phyloP scores from a whole-genome alignment of 2,113 vertebrate species.

The Tetrao urogallus region DNA sequence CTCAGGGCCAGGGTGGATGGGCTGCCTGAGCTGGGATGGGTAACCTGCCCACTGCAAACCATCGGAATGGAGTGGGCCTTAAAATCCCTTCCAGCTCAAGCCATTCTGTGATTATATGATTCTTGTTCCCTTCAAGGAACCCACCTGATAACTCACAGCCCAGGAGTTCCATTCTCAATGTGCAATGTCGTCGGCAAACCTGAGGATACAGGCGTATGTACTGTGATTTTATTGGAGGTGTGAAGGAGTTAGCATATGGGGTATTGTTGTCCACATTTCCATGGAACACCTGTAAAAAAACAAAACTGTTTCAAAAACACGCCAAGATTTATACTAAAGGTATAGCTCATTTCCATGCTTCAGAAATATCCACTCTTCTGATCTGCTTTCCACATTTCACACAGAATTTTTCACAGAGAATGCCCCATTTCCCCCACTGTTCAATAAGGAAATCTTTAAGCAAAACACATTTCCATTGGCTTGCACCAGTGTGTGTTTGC shows the following conservation, averaged over 20 bases:
- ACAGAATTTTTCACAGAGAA: rapidly evolving
- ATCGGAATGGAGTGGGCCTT: not conserved
- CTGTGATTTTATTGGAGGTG: conserved; percentile 94
- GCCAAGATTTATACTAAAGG: not conserved
- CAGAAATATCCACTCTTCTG: not conserved
- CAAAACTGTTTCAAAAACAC: rapidly evolving
- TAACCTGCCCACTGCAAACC: too few relatives aligned
- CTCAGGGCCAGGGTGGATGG: not conserved
- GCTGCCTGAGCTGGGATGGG: not conserved
- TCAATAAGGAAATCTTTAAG: rapidly evolving
- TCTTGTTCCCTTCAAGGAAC: not conserved
- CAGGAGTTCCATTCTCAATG: conserved; percentile 95
- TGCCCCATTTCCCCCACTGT: not conserved
- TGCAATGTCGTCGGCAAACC: conserved; percentile 96
- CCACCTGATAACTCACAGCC: conserved; percentile 95
- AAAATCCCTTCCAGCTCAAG: not conserved
- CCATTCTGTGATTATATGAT: not conserved
- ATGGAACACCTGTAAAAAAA: conserved; percentile 86
- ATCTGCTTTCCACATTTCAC: rapidly evolving
- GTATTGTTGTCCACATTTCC: conserved; percentile 98
- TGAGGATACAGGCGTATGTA: conserved; percentile 95
- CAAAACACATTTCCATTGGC: too few relatives aligned
- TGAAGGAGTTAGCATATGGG: conserved; percentile 95
- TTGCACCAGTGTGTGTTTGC: rapidly evolving
- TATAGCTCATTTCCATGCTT: rapidly evolving